These are phyloP conservation scores for Cheilosia grossa DNA, from an alignment of 2,888 invertebrate species.

Conservation along the genomic window DNA sequence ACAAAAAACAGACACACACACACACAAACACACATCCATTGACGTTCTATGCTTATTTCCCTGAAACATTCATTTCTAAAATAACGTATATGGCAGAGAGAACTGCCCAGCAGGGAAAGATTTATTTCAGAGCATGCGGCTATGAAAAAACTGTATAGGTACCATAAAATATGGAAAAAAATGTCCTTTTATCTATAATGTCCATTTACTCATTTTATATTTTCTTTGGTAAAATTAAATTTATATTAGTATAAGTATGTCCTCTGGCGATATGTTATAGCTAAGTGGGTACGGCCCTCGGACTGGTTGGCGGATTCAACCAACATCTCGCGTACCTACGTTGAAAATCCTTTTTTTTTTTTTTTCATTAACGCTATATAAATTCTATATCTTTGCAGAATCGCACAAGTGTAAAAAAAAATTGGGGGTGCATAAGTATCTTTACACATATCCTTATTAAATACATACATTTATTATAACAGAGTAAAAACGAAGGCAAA, in stretches of 20 bases:
- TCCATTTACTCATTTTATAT: constrained; percentile 46
- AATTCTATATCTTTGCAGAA: constrained; percentile 48
- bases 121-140: constrained; percentile 34
- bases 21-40: not conserved
- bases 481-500: constrained; percentile 67
- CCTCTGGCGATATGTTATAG: constrained; percentile 58
- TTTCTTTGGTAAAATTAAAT: constrained; percentile 47
- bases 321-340: constrained; percentile 49
- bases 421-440: constrained; percentile 58
- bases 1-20: constrained; percentile 80
- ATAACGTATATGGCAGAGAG: constrained; percentile 33
- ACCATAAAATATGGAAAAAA: constrained; percentile 22
- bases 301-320: constrained; percentile 42
- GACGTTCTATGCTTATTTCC: constrained; percentile 4
- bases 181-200: constrained; percentile 64
- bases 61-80: constrained; percentile 34
- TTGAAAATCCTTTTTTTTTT: constrained; percentile 46
- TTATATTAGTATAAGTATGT: constrained; percentile 63
- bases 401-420: constrained; percentile 42
- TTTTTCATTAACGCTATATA: constrained; percentile 41
- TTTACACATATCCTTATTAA: constrained; percentile 68
- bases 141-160: constrained; percentile 1
- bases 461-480: constrained; percentile 68
- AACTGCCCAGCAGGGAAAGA: constrained; percentile 25
- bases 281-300: constrained; percentile 50